Evolutionary conservation across 2,888 invertebrate species (phyloP), one percentile per base, ranked within the genome.

Genomic region (Pseudeuparius sepicola): DNA sequence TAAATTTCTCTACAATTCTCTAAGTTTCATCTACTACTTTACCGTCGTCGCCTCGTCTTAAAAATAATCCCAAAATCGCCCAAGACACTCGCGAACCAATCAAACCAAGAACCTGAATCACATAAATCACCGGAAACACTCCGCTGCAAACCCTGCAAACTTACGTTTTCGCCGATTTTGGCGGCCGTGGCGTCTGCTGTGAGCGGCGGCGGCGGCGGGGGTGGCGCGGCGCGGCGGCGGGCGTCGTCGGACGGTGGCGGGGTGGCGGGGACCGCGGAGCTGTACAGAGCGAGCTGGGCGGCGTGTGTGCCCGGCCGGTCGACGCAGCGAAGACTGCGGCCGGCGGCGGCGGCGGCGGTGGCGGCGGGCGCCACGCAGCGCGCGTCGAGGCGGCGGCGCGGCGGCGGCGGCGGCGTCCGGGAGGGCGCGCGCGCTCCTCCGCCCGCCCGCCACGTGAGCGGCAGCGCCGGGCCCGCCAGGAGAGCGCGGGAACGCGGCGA

Each of bases 351-450:
- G 20, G 20, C n/a, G n/a, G n/a, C n/a, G n/a, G n/a, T n/a, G n/a
- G n/a, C n/a, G n/a, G n/a, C 37, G 36, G 37, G 36, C 26, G 40
- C 37, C 37, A 37, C 37, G 34, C 42, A 39, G 42, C 42, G 56
- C 57, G 57, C 58, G 60, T 61, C 57, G 51, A 55, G 56, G 60
- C 61, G 60, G 54, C 56, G 51, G 61, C 59, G 55, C 54, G n/a
- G n/a, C 55, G 54, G 55, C 52, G 56, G 54, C 57, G 37, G 29
- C 34, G n/a, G 34, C 52, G 59, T 54, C 55, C 56, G 52, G 56
- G 58, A 56, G 57, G 58, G 57, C 60, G 54, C 56, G 53, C 37
- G 55, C 55, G n/a, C n/a, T n/a, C n/a, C n/a, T n/a, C n/a, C n/a
- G n/a, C n/a, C n/a, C n/a, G n/a, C n/a, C n/a, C n/a, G n/a, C n/a